Conservation (phyloP, 2,888 invertebrate genomes). For the Ophraella communa region DNA sequence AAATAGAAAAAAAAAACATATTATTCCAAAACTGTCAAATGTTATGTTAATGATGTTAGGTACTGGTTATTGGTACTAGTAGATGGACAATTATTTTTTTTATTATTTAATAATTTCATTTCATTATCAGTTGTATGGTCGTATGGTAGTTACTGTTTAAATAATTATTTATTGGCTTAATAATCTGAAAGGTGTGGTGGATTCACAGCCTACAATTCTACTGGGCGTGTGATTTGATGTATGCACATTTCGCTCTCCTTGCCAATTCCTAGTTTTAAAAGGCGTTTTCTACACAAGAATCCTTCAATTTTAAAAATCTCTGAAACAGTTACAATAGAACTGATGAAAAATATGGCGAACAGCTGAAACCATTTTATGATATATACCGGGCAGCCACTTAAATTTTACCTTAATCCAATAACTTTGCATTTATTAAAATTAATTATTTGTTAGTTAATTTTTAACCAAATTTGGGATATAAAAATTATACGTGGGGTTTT, state of each 20-base stretch:
- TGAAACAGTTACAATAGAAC: not conserved
- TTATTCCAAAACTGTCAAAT: too few relatives aligned
- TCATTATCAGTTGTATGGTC: not conserved
- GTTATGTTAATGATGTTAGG: too few relatives aligned
- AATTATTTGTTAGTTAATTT: too few relatives aligned
- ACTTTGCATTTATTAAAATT: too few relatives aligned
- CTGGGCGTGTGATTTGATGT: constrained; percentile 1
- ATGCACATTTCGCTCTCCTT: not conserved
- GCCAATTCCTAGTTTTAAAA: not conserved
- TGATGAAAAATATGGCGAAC: not conserved
- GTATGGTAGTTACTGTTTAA: not conserved
- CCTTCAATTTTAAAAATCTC: not conserved
- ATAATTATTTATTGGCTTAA: not conserved
- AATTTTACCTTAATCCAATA: too few relatives aligned
- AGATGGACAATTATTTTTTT: too few relatives aligned
- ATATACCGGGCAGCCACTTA: too few relatives aligned
- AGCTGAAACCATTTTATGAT: too few relatives aligned
- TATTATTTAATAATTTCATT: not conserved
- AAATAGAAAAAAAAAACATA: too few relatives aligned
- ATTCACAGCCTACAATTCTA: not conserved
- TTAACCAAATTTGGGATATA: too few relatives aligned
- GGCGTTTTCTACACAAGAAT: not conserved
- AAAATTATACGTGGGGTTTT: too few relatives aligned
- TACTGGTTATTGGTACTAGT: too few relatives aligned
- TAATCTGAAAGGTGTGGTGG: constrained; percentile 1